Evolutionary conservation across 1,140 invertebrate genomes (phyloP).

Genomic region (Heliconius nattereri): DNA sequence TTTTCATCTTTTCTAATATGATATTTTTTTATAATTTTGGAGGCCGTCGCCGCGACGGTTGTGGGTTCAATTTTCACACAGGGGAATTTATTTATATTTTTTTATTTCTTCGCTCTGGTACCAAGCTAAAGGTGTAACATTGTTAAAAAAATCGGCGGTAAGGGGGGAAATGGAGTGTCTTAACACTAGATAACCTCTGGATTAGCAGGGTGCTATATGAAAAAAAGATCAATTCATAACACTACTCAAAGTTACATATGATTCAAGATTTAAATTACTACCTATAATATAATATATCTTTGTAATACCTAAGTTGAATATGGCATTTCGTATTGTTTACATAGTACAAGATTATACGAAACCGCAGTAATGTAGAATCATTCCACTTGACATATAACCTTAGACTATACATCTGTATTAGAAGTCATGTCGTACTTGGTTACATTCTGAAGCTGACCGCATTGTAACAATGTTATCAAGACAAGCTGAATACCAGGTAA

Average conservation of each 20-base stretch:
- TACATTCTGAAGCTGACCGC: constrained; percentile 11
- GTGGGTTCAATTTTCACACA: no score
- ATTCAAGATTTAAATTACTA: background rate
- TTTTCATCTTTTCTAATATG: background rate
- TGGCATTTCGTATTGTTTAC: background rate
- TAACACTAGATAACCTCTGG: no score
- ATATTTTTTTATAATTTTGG: no score
- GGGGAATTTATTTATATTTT: no score
- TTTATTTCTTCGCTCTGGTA: no score
- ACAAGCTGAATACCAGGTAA: background rate
- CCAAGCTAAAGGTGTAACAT: no score
- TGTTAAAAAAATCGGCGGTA: no score
- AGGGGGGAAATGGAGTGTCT: no score
- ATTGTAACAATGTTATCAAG: background rate
- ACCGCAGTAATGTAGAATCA: constrained; percentile 13
- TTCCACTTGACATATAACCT: constrained; percentile 20
- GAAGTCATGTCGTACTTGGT: constrained; percentile 7
- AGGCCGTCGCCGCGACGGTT: no score
- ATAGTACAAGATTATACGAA: constrained; percentile 9
- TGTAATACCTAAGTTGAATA: background rate
- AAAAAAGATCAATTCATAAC: background rate
- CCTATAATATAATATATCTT: background rate
- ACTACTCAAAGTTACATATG: background rate
- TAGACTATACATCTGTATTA: constrained; percentile 4
- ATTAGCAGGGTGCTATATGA: no score